Base-by-base conservation (phyloP, 2,797 vertebrate genomes). In the Phoeniculus purpureus region DNA sequence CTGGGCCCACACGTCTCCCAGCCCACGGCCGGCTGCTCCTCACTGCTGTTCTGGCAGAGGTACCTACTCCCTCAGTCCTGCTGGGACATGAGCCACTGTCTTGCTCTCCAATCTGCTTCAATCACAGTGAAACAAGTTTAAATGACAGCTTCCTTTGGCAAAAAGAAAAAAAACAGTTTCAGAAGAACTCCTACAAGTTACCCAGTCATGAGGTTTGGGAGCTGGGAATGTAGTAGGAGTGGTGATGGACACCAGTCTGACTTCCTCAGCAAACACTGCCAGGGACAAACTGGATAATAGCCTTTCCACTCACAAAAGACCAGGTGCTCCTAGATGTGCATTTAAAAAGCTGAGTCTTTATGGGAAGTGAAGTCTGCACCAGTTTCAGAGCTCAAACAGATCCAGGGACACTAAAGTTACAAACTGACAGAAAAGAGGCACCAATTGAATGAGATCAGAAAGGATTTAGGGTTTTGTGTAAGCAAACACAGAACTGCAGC, bases 321-420 rank as follows among this genome's bases (percentile, higher is more conserved):
- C 0, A 15, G 26, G 8, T 6, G 45, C 3, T 1, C 27, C 8
- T 0, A 0, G 0, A 14, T 0, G 5, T 6, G 18, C 31, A 59
- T 64, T 40, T n/a, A 27, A 51, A 89, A 71, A 22, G 13, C 19
- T 15, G 14, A 19, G 1, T 17, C 29, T 31, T 73, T 37, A 21
- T 20, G 20, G 25, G 9, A 68, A 23, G 25, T 45, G 21, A 27
- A 31, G 14, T 15, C 10, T 78, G 50, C 40, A 54, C 7, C 7
- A 7, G 34, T 12, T 18, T 29, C 22, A 45, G 59, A 60, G 12
- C n/a, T 85, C 58, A 47, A 16, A 48, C 48, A 58, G 27, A 58
- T 11, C n/a, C 37, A 9, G 2, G 2, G 48, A 15, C 40, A 56
- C 22, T 25, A 26, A 27, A 54, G 26, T 17, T 31, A 45, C 43